Evolutionary conservation across 2,797 vertebrate species (phyloP), one percentile per base, ranked within the genome.

Genomic region (Heterohyrax brucei): DNA sequence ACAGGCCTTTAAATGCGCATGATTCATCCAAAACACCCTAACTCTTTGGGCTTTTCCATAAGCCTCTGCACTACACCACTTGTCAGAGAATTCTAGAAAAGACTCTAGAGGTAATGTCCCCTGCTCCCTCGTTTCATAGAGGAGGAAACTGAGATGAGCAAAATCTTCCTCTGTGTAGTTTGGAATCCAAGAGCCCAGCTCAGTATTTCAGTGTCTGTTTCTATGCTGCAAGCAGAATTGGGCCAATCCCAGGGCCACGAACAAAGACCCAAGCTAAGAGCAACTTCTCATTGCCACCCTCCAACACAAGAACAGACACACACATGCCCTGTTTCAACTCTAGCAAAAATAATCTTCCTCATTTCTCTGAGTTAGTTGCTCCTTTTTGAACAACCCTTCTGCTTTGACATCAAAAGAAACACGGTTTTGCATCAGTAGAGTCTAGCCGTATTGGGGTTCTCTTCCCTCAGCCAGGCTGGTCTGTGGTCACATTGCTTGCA

Each of bases 351-450:
- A 62, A 70, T 56, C 56, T 18, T 68, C 80, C n/a, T 53, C 64
- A 66, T 70, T 73, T 84, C 16, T 4, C 83, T 81, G 48, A 94
- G 73, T 78, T 76, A 75, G 66, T 62, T 90, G 44, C 77, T 95
- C 48, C 73, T 78, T 94, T 96, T 87, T 66, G 75, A 86, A 14
- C 28, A 86, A 39, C 61, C 2, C 28, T 93, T 87, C 64, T 78
- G 66, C 73, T 48, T 33, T 28, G 81, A 87, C 80, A 92, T 88
- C 70, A 64, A 89, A 90, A 91, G 75, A 80, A 95, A 83, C 59
- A 84, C 10, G 46, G 19, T 75, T 84, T 95, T 82, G 48, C n/a
- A 86, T 78, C 33, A 72, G 50, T 33, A 3, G 39, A 61, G 10
- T 1, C n/a, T 86, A 66, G 80, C 22, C 14, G 75, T 3, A 84